Conservation (phyloP, 2,888 invertebrate genomes). For the Spodoptera exigua region DNA sequence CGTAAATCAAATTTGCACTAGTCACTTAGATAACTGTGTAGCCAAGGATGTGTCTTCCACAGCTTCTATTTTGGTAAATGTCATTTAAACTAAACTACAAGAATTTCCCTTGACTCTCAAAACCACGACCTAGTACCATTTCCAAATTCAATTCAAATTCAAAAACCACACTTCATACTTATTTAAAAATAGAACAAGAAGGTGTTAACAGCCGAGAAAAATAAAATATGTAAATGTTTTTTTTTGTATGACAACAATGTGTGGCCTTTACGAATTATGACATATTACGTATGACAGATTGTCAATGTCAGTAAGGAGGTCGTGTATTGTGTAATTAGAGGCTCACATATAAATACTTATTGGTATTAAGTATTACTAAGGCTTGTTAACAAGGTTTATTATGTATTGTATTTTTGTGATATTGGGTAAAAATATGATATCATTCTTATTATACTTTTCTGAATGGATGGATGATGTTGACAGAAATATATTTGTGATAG, state of each 20-base stretch:
- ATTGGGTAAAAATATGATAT: no score
- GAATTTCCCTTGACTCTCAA: no score
- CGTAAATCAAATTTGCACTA: no score
- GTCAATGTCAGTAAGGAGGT: conserved; percentile 60
- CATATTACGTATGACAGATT: conserved; percentile 56
- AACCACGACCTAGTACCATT: neutral
- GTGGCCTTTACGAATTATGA: conserved; percentile 48
- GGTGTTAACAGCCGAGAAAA: conserved; percentile 40
- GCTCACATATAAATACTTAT: conserved; percentile 28
- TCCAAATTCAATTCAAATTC: neutral
- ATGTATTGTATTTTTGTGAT: no score
- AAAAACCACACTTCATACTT: neutral
- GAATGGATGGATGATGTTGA: no score
- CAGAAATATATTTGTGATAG: no score
- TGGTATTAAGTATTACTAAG: conserved; percentile 14
- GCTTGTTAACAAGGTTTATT: neutral
- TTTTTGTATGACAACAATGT: conserved; percentile 36
- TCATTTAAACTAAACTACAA: no score
- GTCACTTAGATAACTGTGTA: no score
- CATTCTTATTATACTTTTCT: no score
- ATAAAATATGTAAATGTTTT: conserved; percentile 18
- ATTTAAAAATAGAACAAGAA: conserved; percentile 12
- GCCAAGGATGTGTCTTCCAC: no score
- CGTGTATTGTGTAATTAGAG: conserved; percentile 48
- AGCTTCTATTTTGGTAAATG: no score